Evolutionary conservation across 2,888 invertebrate species (phyloP).

Genomic region (Artemia sinica): DNA sequence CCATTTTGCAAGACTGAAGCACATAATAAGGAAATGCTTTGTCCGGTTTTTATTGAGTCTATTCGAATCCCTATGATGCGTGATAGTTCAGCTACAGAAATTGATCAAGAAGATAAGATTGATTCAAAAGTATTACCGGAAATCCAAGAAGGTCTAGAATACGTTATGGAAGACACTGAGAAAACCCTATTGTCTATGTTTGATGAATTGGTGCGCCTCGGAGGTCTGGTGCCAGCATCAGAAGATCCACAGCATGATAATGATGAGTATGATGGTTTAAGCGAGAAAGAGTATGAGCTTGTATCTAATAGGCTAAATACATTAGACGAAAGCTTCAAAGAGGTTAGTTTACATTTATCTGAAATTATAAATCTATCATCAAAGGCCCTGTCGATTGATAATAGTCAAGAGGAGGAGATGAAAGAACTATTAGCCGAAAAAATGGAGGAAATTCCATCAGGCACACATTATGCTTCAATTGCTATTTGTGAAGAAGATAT

Average conservation of each 20-base stretch:
- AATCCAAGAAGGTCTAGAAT: not conserved
- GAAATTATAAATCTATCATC: slow-evolving; percentile 2
- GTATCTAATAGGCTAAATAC: not conserved
- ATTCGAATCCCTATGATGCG: too few relatives aligned
- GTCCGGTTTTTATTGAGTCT: too few relatives aligned
- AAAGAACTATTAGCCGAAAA: too few relatives aligned
- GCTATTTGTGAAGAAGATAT: not conserved
- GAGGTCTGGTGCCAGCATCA: not conserved
- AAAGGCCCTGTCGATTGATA: not conserved
- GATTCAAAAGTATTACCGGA: too few relatives aligned
- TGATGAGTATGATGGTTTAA: not conserved
- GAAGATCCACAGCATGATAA: not conserved
- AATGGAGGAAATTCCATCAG: not conserved
- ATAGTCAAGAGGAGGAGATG: too few relatives aligned
- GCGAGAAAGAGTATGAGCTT: not conserved
- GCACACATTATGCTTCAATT: not conserved
- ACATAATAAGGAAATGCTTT: too few relatives aligned
- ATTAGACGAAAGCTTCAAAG: not conserved
- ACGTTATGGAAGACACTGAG: not conserved
- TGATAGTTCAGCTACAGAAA: too few relatives aligned
- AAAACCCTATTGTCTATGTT: not conserved
- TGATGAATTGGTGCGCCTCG: slow-evolving; percentile 5
- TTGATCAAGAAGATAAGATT: too few relatives aligned
- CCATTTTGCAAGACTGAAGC: too few relatives aligned
- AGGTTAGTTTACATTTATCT: not conserved